Evolutionary conservation across 2,113 vertebrate species (phyloP), one percentile per base, ranked within the genome.

Genomic region (Lophius piscatorius): DNA sequence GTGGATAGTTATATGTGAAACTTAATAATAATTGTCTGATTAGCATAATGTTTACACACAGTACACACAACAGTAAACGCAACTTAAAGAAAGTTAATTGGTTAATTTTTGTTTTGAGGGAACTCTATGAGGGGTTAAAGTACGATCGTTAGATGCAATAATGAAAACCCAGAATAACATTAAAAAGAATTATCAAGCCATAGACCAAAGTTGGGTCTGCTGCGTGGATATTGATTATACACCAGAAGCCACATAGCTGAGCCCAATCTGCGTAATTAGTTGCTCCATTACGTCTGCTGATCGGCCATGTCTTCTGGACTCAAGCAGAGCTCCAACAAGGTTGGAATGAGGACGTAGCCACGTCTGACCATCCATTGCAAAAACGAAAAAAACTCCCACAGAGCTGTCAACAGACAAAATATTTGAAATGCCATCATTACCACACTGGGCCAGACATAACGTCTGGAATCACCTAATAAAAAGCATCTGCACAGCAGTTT

Each of bases 231-330:
- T 71, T 70, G 79, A 81, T 81, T 75, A 28, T 20, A 46, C 51
- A 34, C 50, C 31, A 20, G 18, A 57, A 40, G 61, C 68, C 49
- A 51, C 49, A 36, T 72, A 83, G 70, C 68, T 70, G 48, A 71
- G 58, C 38, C 59, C 55, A 80, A 78, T 73, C 72, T 71, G 61
- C 41, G 21, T 80, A 61, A 82, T 82, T 72, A 81, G 42, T 38
- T 9, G 18, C 54, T 66, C 54, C 20, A 49, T 75, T 73, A 67
- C 42, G 52, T 55, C 24, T 3, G 12, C 35, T 72, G 74, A 78
- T 72, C 74, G 57, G 23, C 61, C 10, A 17, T 26, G 54, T 81
- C 42, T 69, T 45, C 70, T 4, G 56, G 64, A 63, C 55, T 51
- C 6, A 3, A 45, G 48, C 44, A 8, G 29, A 36, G 20, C 17